Conservation (phyloP, 1,140 invertebrate species). For the Caligus rogercresseyi region DNA sequence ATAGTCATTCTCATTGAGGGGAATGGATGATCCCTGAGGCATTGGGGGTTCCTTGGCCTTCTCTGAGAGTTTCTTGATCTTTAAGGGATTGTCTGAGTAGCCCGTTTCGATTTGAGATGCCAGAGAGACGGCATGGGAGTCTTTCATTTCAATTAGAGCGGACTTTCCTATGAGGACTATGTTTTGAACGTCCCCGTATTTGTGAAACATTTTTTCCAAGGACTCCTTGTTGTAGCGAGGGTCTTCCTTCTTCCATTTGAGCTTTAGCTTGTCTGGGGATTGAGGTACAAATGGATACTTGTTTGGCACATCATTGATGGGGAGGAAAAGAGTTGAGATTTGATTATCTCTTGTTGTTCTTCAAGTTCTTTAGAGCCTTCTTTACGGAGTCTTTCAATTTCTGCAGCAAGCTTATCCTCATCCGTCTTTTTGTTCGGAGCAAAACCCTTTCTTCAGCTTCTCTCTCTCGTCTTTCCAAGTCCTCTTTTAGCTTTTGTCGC, state of each 20-base stretch:
- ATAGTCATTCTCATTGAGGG: constrained; percentile 45
- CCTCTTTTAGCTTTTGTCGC: constrained; percentile 68
- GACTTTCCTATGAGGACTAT: constrained; percentile 37
- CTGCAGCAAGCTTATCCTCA: constrained; percentile 35
- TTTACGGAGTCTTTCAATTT: constrained; percentile 59
- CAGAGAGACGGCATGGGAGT: constrained; percentile 41
- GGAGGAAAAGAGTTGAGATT: neutral
- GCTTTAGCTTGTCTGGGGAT: constrained; percentile 44
- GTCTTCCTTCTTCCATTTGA: constrained; percentile 50
- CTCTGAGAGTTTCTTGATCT: constrained; percentile 27
- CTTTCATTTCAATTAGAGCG: constrained; percentile 50
- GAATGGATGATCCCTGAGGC: constrained; percentile 23
- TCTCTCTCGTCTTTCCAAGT: constrained; percentile 58
- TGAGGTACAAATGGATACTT: constrained; percentile 31
- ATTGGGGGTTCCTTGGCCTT: constrained; percentile 15
- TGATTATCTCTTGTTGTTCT: constrained; percentile 30
- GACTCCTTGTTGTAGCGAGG: constrained; percentile 46
- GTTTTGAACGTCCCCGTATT: constrained; percentile 57
- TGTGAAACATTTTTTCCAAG: constrained; percentile 48
- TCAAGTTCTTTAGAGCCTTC: constrained; percentile 51
- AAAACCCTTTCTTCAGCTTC: constrained; percentile 12
- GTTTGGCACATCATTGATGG: neutral
- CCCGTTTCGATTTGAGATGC: constrained; percentile 28
- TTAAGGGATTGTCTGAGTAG: constrained; percentile 27
- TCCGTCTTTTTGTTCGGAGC: constrained; percentile 11